These are phyloP conservation scores for Volucella inanis DNA, from an alignment of 2,888 invertebrate genomes.

Conservation along the genomic window DNA sequence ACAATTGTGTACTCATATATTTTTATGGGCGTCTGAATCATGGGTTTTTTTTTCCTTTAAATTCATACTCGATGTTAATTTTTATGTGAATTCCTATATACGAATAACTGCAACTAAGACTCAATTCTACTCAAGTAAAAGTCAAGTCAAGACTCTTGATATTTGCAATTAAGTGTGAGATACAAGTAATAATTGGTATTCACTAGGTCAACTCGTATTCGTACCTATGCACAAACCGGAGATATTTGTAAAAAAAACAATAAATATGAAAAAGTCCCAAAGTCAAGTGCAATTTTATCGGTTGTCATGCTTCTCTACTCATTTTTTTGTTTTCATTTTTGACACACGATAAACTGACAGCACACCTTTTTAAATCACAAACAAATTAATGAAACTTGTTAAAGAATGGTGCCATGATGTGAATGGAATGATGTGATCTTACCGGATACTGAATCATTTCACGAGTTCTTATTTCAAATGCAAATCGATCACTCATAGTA, in stretches of 20 bases:
- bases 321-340: slow-evolving; percentile 11
- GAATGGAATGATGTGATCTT: background rate
- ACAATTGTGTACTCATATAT: background rate
- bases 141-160: slow-evolving; percentile 5
- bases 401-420: slow-evolving; percentile 8
- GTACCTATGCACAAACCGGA: slow-evolving; percentile 29
- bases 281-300: slow-evolving; percentile 52
- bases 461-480: slow-evolving; percentile 30
- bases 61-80: slow-evolving; percentile 34
- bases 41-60: slow-evolving; percentile 29
- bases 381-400: slow-evolving; percentile 5
- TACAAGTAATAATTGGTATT: slow-evolving; percentile 7
- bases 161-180: slow-evolving; percentile 19
- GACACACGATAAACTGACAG: background rate
- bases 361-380: no score
- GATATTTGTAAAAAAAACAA: slow-evolving; percentile 20
- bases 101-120: no score
- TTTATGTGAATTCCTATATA: slow-evolving; percentile 9
- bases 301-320: background rate
- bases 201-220: background rate
- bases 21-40: slow-evolving; percentile 50
- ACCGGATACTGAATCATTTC: slow-evolving; percentile 38
- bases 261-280: slow-evolving; percentile 37
- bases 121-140: background rate
- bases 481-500: slow-evolving; percentile 31